Conservation (phyloP, 2,797 vertebrate genomes). For the Gadopsis marmoratus region DNA sequence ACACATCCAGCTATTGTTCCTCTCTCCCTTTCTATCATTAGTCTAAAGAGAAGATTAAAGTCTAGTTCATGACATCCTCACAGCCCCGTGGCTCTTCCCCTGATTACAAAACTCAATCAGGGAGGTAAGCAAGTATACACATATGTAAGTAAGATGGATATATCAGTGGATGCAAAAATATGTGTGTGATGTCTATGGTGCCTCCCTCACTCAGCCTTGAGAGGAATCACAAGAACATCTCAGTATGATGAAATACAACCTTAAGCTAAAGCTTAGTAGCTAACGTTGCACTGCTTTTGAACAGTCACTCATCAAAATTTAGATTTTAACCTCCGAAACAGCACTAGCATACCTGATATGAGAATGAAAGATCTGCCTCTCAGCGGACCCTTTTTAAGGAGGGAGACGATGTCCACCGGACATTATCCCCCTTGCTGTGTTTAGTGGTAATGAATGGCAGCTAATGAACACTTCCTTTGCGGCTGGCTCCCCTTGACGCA, state of each 20-base stretch:
- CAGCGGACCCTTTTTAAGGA: constrained; percentile 44
- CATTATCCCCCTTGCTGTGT: constrained; percentile 72
- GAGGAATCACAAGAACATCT: constrained; percentile 28
- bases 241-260: constrained; percentile 35
- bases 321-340: constrained; percentile 64
- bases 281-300: constrained; percentile 44
- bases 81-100: constrained; percentile 34
- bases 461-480: constrained; percentile 72
- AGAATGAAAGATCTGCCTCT: constrained; percentile 53
- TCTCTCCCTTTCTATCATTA: constrained; percentile 61
- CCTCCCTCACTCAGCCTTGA: constrained; percentile 15
- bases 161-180: background rate
- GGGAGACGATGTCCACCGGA: constrained; percentile 56
- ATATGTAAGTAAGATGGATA: constrained; percentile 10
- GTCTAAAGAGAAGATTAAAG: constrained; percentile 67
- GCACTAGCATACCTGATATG: constrained; percentile 33
- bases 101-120: constrained; percentile 41
- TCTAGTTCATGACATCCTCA: constrained; percentile 45
- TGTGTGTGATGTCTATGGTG: background rate
- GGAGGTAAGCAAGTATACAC: constrained; percentile 15
- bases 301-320: constrained; percentile 54
- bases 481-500: constrained; percentile 45
- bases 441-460: constrained; percentile 71
- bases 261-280: constrained; percentile 23
- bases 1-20: constrained; percentile 56